Conservation (phyloP, 2,888 invertebrate species). For the Chromoteleia sp. region DNA sequence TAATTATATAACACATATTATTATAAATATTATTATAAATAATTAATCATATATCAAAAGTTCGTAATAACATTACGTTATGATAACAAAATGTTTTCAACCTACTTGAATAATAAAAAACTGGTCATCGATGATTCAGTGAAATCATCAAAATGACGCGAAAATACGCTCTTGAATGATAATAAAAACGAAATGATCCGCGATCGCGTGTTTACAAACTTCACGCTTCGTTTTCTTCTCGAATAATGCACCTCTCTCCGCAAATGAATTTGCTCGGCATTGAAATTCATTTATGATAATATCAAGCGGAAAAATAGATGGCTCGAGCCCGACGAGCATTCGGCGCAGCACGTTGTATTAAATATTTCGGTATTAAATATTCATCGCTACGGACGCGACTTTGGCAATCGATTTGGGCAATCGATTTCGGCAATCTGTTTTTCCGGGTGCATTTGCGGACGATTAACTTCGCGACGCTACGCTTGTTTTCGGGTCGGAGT, state of each 20-base stretch:
- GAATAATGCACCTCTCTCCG: slow-evolving; percentile 18
- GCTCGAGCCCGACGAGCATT: slow-evolving; percentile 20
- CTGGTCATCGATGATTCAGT: no score
- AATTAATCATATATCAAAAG: no score
- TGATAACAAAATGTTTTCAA: no score
- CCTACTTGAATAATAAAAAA: no score
- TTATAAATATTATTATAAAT: no score
- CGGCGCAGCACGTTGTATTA: slow-evolving; percentile 35
- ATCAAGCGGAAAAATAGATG: slow-evolving; percentile 60
- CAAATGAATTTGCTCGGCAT: slow-evolving; percentile 42
- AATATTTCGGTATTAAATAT: slow-evolving; percentile 64
- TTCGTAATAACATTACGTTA: no score
- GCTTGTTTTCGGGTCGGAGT: slow-evolving; percentile 37
- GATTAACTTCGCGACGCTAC: slow-evolving; percentile 57
- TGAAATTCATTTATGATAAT: slow-evolving; percentile 70
- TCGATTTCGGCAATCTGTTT: slow-evolving; percentile 65
- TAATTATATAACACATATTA: no score
- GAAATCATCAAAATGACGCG: slow-evolving; percentile 2
- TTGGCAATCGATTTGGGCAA: slow-evolving; percentile 64
- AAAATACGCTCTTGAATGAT: slow-evolving; percentile 5
- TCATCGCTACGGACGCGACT: slow-evolving; percentile 52
- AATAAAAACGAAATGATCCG: slow-evolving; percentile 23
- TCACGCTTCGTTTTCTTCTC: slow-evolving; percentile 27
- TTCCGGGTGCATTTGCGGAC: slow-evolving; percentile 57
- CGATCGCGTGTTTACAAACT: slow-evolving; percentile 31